A percentile compares a stretch with the other conserved stretches of the same genome.
Evolutionary conservation across 2,888 invertebrate genomes (phyloP).

Genomic region (Chloromyia formosa): DNA sequence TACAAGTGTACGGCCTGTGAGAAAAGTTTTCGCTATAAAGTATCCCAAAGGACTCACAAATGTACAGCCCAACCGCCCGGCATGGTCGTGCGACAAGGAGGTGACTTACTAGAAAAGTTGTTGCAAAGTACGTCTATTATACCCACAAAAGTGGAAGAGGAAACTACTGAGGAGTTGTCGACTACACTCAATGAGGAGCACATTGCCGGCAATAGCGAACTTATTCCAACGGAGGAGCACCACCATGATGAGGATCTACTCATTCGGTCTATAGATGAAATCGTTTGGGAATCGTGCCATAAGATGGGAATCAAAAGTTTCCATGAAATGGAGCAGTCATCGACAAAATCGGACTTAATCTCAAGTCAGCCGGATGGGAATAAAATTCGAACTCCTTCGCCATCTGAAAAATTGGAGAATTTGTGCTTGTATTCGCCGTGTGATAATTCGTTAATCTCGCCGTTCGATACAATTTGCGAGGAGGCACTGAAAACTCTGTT

Average conservation of each 20-base stretch:
- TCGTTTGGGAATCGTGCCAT: slow-evolving; percentile 62
- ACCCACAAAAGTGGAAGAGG: slow-evolving; percentile 51
- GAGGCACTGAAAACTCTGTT: slow-evolving; percentile 48
- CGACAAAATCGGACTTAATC: neutral
- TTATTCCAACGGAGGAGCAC: slow-evolving; percentile 32
- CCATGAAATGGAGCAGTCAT: slow-evolving; percentile 59
- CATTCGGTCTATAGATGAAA: slow-evolving; percentile 61
- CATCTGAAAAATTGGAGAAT: slow-evolving; percentile 73
- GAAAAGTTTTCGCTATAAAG: slow-evolving; percentile 85
- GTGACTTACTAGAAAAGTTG: slow-evolving; percentile 66
- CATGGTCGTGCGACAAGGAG: slow-evolving; percentile 66
- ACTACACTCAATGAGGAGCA: slow-evolving; percentile 58
- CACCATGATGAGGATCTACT: slow-evolving; percentile 56
- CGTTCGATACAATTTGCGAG: slow-evolving; percentile 48
- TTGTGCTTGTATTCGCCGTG: slow-evolving; percentile 68
- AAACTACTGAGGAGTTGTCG: slow-evolving; percentile 40
- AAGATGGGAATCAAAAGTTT: slow-evolving; percentile 59
- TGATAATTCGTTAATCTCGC: slow-evolving; percentile 13
- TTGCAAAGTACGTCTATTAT: slow-evolving; percentile 61
- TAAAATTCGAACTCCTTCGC: slow-evolving; percentile 65
- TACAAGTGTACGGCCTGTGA: slow-evolving; percentile 83
- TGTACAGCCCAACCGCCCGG: slow-evolving; percentile 74
- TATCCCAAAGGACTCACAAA: slow-evolving; percentile 84
- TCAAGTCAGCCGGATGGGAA: slow-evolving; percentile 21
- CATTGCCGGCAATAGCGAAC: neutral